Base-by-base conservation (phyloP, 2,113 vertebrate species). In the Opisthocomus hoazin region DNA sequence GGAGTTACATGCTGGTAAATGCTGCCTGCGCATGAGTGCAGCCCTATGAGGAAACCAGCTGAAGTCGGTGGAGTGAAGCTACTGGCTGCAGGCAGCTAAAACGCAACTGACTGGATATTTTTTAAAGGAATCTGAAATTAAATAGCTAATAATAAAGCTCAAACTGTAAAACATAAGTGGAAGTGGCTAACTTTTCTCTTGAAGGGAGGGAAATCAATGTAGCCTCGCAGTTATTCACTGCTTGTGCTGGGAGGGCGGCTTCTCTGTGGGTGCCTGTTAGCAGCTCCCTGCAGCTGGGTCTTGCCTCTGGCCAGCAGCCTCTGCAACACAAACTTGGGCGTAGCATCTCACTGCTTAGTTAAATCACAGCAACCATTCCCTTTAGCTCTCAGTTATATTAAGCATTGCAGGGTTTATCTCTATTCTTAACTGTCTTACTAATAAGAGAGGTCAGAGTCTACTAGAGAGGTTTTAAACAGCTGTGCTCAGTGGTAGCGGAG, bases 281-380 rank as follows among this genome's bases (percentile, higher is more conserved):
- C 39, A 84, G 57, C 17, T 37, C 12, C 26, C 26, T 3, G 5
- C 26, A 73, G 56, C 69, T 73, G 74, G 3, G 15, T 69, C 78
- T 76, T 45, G 18, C 24, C 89, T 64, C 77, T 87, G 34, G 13
- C 53, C 57, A 37, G 24, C 51, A 90, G 58, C 24, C 41, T 63
- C 48, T 0, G 1, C 69, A 22, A 15, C 0, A 3, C 30, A 78
- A 77, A n/a, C 21, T 11, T 10, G 2, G 12, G 30, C 24, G 16
- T 22, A 60, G n/a, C 56, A 15, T 87, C 64, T 58, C 34, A 37
- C 9, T 1, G 6, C 9, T 78, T 75, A 71, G 3, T 81, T 76
- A 79, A 92, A 64, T 57, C 36, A 45, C 24, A 74, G 39, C 50
- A 65, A 54, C 34, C 12, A 16, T 53, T 79, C 41, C 23, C 41